Evolutionary conservation across 1,140 invertebrate genomes (phyloP), one percentile per base, ranked within the genome.

Genomic region (Philotrypesis tridentata): DNA sequence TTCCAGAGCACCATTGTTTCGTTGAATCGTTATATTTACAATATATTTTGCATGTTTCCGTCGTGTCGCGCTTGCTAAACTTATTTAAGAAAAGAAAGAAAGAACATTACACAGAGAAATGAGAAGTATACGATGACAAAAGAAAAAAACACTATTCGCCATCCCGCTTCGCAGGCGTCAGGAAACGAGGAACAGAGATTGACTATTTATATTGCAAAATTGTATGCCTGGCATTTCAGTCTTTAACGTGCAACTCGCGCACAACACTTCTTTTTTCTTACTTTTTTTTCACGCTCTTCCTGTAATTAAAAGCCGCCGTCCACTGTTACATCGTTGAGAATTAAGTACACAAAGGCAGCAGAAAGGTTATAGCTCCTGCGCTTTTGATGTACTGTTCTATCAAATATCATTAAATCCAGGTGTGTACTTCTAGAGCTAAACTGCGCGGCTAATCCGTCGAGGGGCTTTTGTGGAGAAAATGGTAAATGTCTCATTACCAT

Each of bases 181-280:
- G 89, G 86, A 90, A 89, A 89, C 89, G 87, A 91, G 90, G 90
- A 91, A 91, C 90, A 91, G 89, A 91, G 88, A 91, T 88, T 91
- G 90, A 91, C 90, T 91, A 91, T 91, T 89, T 79, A 89, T 87
- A 87, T 88, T 84, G 87, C 85, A 87, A 91, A 91, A 91, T 91
- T 87, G 87, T 89, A 90, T 91, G 90, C 89, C 90, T 85, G 87
- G 82, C 84, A 81, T 83, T 85, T 88, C 87, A 90, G 85, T 89
- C 87, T 89, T 90, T 86, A 82, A 84, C 31, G 78, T 83, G 75
- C 67, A 23, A 9, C 1, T 81, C 71, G 61, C 71, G 61, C 55
- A 63, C 48, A 75, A 76, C 71, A 76, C 61, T 29, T 68, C 65
- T 21, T 79, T 48, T 75, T 72, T 17, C 3, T 25, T 72, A 73